Evolutionary conservation across 2,113 vertebrate genomes (phyloP).

Genomic region (Tenrec ecaudatus): DNA sequence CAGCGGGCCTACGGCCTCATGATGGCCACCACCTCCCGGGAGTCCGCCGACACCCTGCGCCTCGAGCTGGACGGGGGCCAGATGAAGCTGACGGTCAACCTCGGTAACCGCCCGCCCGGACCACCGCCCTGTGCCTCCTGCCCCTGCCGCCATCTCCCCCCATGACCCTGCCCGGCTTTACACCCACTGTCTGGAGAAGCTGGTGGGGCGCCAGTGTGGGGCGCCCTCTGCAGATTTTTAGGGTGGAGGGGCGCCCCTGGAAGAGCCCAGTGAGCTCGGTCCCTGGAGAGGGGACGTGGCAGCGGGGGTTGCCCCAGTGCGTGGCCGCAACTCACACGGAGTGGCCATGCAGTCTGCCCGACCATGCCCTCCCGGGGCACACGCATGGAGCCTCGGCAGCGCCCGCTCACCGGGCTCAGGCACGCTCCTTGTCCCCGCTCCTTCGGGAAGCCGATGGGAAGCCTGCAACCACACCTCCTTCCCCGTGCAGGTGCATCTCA

Average conservation of each 20-base stretch:
- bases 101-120: slow-evolving; percentile 93
- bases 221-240: background rate
- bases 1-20: slow-evolving; percentile 96
- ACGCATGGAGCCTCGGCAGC: background rate
- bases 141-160: background rate
- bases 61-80: slow-evolving; percentile 95
- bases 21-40: slow-evolving; percentile 96
- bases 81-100: slow-evolving; percentile 97
- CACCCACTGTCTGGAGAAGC: slow-evolving; percentile 76
- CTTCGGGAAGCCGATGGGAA: too few species aligned
- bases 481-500: background rate
- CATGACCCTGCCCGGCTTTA: background rate
- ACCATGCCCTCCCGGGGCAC: background rate
- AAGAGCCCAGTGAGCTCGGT: too few species aligned
- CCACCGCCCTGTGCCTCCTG: slow-evolving; percentile 5
- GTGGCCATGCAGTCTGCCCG: background rate
- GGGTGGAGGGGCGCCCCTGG: background rate
- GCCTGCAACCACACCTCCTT: background rate
- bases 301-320: background rate
- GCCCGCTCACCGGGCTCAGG: background rate
- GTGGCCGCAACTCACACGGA: background rate
- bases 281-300: background rate
- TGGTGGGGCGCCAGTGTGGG: slow-evolving; percentile 48
- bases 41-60: slow-evolving; percentile 96
- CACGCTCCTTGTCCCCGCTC: background rate